phyloP scores from a whole-genome alignment of 2,797 vertebrate genomes.

The Cacajao melanocephalus region DNA sequence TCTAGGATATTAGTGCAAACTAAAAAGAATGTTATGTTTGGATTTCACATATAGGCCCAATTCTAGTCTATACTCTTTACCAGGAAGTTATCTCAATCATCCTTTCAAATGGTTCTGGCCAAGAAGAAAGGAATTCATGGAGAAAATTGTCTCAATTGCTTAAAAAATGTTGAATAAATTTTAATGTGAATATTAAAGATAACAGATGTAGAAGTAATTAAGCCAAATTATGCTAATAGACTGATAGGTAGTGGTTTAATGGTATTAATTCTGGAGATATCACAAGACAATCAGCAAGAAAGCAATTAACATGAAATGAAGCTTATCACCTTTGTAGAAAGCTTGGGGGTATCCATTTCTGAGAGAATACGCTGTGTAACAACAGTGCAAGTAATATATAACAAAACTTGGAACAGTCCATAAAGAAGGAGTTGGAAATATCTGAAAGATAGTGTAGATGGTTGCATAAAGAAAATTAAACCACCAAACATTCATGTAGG shows the following conservation, averaged over 20 bases:
- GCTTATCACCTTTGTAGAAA: not conserved
- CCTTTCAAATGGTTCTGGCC: not conserved
- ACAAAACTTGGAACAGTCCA: not conserved
- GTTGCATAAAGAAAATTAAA: not conserved
- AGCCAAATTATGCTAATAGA: constrained; percentile 21
- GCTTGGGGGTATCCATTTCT: not conserved
- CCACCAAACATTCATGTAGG: not conserved
- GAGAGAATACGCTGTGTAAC: not conserved
- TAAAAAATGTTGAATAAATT: not conserved
- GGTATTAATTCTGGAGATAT: not conserved
- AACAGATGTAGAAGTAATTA: constrained; percentile 39
- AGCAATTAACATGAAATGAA: constrained; percentile 15
- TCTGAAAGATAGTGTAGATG: not conserved
- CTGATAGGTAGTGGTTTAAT: not conserved
- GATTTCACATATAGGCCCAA: not conserved
- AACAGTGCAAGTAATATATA: not conserved
- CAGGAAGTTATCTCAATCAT: not conserved
- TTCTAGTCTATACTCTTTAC: not conserved
- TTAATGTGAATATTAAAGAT: constrained; percentile 45
- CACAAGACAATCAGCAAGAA: not conserved
- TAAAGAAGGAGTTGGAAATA: not conserved
- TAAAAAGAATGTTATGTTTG: not conserved
- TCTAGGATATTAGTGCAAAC: not conserved
- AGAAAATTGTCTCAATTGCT: not conserved
- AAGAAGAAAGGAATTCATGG: not conserved